These are phyloP conservation scores for Cyclophora albipunctata DNA, from an alignment of 2,888 invertebrate genomes.

Conservation along the genomic window DNA sequence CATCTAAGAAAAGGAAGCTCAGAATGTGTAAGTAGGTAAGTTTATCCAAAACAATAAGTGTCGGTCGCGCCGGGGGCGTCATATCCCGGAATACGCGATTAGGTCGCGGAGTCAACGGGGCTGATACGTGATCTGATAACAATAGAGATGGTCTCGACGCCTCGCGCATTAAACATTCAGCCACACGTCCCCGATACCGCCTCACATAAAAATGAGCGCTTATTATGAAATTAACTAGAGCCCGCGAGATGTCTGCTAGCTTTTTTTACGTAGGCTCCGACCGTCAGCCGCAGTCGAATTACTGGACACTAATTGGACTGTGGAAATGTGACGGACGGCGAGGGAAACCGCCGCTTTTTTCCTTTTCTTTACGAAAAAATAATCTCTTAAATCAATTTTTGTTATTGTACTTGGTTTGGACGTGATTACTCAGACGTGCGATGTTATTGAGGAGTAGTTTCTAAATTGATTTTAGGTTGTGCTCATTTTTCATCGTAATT, in stretches of 20 bases:
- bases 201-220: constrained; percentile 71
- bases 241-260: constrained; percentile 47
- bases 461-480: not conserved
- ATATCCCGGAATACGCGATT: constrained; percentile 59
- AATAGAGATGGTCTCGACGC: constrained; percentile 25
- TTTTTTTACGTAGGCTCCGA: constrained; percentile 56
- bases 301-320: constrained; percentile 72
- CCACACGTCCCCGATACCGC: constrained; percentile 47
- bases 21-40: no score
- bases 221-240: constrained; percentile 72
- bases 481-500: no score
- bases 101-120: constrained; percentile 42
- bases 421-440: constrained; percentile 15
- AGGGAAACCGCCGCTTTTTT: constrained; percentile 49
- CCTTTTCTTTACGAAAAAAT: constrained; percentile 27
- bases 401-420: constrained; percentile 18
- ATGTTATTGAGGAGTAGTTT: constrained; percentile 5
- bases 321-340: constrained; percentile 68
- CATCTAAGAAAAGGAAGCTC: not conserved
- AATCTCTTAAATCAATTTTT: constrained; percentile 34
- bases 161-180: constrained; percentile 64
- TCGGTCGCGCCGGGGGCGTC: constrained; percentile 51
- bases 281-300: constrained; percentile 68
- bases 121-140: constrained; percentile 39
- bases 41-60: constrained; percentile 37